These are phyloP conservation scores for Gadus chalcogrammus DNA, from an alignment of 2,113 vertebrate genomes.

Conservation along the genomic window DNA sequence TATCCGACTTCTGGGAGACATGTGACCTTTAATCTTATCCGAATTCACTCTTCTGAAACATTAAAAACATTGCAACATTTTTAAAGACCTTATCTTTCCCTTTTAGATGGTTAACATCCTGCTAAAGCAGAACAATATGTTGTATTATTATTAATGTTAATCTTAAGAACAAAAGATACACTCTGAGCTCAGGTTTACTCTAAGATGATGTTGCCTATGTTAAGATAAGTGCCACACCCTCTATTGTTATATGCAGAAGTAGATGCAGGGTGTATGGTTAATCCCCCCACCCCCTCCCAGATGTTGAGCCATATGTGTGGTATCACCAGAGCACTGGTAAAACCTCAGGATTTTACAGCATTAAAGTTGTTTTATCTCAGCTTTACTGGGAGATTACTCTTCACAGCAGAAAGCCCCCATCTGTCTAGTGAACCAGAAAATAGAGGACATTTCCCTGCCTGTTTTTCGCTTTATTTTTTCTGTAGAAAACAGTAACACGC, in stretches of 20 bases:
- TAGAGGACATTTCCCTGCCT: slow-evolving; percentile 49
- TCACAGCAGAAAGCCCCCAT: slow-evolving; percentile 81
- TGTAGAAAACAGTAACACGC: slow-evolving; percentile 17
- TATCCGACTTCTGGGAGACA: no score
- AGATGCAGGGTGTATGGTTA: background rate
- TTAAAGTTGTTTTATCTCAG: slow-evolving; percentile 85
- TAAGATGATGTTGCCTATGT: no score
- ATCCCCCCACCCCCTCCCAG: slow-evolving; percentile 55
- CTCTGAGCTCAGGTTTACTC: no score
- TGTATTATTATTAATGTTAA: no score
- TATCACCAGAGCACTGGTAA: slow-evolving; percentile 71
- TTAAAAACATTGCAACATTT: no score
- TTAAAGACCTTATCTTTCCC: no score
- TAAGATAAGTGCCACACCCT: no score
- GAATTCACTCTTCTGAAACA: no score
- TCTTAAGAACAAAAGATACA: no score
- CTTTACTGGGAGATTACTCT: slow-evolving; percentile 82
- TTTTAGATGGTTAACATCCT: no score
- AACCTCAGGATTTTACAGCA: slow-evolving; percentile 72
- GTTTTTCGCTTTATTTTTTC: slow-evolving; percentile 22
- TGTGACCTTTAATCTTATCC: no score
- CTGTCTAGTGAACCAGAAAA: slow-evolving; percentile 66
- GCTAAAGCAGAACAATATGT: no score
- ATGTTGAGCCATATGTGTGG: slow-evolving; percentile 79
- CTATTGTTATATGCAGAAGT: background rate